Evolutionary conservation across 2,797 vertebrate species (phyloP).

Genomic region (Orestias chungarensis): DNA sequence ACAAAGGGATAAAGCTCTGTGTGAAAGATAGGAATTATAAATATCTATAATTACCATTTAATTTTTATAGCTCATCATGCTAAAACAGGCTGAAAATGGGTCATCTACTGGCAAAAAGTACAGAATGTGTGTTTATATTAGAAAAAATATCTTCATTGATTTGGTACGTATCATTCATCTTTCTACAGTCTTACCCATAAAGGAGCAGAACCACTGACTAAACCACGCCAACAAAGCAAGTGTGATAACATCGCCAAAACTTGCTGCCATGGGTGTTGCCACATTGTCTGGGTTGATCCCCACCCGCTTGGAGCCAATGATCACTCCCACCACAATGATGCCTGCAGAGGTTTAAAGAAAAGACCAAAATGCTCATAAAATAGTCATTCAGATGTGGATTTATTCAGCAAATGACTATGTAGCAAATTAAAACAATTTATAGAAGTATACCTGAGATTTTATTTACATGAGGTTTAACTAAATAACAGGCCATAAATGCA

Average conservation of each 20-base stretch:
- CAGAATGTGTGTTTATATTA: neutral
- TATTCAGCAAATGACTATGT: neutral
- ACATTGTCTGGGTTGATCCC: constrained; percentile 96
- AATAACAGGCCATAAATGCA: no score
- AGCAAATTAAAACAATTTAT: neutral
- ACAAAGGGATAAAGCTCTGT: constrained; percentile 86
- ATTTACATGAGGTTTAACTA: no score
- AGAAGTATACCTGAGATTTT: no score
- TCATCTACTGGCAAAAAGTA: constrained; percentile 22
- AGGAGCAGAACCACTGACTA: constrained; percentile 88
- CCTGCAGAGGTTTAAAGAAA: constrained; percentile 69
- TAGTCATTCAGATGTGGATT: no score
- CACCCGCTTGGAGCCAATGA: constrained; percentile 89
- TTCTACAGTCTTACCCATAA: constrained; percentile 80
- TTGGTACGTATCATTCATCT: neutral
- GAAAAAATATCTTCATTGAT: neutral
- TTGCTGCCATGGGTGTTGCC: constrained; percentile 93
- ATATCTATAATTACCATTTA: neutral
- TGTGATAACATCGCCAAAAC: constrained; percentile 94
- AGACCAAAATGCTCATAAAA: neutral
- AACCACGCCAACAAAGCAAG: constrained; percentile 90
- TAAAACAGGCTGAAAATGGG: neutral
- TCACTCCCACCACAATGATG: constrained; percentile 93
- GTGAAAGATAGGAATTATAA: neutral
- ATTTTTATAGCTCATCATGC: neutral